Percentiles rank a stretch among this genome's conserved stretches.
Conservation (phyloP, 2,113 vertebrate genomes). For the Nesogale talazaci region DNA sequence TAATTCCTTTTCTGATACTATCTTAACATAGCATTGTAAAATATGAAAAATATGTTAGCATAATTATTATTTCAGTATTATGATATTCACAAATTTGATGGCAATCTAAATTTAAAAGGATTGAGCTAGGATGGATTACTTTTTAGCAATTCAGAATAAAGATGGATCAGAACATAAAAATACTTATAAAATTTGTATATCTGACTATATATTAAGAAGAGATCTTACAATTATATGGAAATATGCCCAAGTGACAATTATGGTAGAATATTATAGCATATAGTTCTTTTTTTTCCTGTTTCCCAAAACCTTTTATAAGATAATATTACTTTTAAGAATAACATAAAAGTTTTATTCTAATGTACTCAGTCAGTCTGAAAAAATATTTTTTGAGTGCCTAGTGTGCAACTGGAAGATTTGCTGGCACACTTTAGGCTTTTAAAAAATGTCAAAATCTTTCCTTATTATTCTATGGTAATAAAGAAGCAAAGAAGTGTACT, state of each 20-base stretch:
- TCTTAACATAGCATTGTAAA: conserved; percentile 12
- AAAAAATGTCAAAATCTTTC: conserved; percentile 36
- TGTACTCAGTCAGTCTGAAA: neutral
- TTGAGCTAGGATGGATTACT: conserved; percentile 9
- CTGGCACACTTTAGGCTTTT: neutral
- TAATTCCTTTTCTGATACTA: neutral
- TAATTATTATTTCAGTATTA: conserved; percentile 16
- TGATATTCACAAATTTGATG: conserved; percentile 22
- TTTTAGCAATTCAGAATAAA: conserved; percentile 29
- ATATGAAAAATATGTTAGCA: neutral
- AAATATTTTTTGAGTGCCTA: neutral
- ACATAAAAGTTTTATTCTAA: conserved; percentile 54
- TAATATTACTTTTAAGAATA: conserved; percentile 27
- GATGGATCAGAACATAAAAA: conserved; percentile 6
- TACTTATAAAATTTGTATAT: neutral
- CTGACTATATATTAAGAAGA: neutral
- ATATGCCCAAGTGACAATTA: conserved; percentile 21
- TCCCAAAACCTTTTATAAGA: conserved; percentile 26
- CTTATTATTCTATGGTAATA: neutral
- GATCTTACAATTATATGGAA: conserved; percentile 27
- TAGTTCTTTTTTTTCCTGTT: neutral
- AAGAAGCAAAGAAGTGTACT: neutral
- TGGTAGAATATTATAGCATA: neutral
- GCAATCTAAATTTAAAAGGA: neutral
- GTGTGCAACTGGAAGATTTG: neutral